Conservation (phyloP, 2,113 vertebrate species). For the Symphodus melops region DNA sequence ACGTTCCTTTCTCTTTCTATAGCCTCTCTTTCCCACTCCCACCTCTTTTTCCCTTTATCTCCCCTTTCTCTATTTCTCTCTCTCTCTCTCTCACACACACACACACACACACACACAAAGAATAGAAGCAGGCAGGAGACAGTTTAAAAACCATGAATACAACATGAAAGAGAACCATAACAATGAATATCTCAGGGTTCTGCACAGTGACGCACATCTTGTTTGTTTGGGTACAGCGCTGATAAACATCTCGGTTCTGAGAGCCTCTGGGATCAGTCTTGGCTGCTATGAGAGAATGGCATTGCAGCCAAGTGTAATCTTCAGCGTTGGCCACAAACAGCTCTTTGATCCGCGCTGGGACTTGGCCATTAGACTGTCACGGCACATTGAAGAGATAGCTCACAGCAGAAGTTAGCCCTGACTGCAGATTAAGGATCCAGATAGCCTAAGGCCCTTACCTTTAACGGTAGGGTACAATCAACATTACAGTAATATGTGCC, state of each 20-base stretch:
- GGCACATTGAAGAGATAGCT: slow-evolving; percentile 74
- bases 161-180: slow-evolving; percentile 29
- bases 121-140: slow-evolving; percentile 6
- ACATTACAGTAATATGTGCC: slow-evolving; percentile 35
- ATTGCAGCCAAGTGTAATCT: slow-evolving; percentile 74
- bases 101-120: background rate
- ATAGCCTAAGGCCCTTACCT: slow-evolving; percentile 67
- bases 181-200: slow-evolving; percentile 52
- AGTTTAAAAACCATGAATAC: slow-evolving; percentile 23
- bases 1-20: background rate
- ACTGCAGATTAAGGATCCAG: slow-evolving; percentile 66
- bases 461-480: slow-evolving; percentile 64
- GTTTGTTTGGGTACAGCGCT: slow-evolving; percentile 70
- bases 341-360: slow-evolving; percentile 73
- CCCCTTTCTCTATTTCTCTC: background rate
- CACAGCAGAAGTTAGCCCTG: slow-evolving; percentile 73
- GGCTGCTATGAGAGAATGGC: slow-evolving; percentile 61
- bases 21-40: background rate
- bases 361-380: slow-evolving; percentile 69
- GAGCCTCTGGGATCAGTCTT: slow-evolving; percentile 64
- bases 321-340: slow-evolving; percentile 63
- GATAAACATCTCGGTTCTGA: slow-evolving; percentile 68
- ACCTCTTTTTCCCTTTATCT: background rate
- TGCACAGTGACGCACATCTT: slow-evolving; percentile 67
- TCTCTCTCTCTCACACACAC: background rate